Base-by-base conservation (phyloP, 2,888 invertebrate genomes). In the Coelopa pilipes region DNA sequence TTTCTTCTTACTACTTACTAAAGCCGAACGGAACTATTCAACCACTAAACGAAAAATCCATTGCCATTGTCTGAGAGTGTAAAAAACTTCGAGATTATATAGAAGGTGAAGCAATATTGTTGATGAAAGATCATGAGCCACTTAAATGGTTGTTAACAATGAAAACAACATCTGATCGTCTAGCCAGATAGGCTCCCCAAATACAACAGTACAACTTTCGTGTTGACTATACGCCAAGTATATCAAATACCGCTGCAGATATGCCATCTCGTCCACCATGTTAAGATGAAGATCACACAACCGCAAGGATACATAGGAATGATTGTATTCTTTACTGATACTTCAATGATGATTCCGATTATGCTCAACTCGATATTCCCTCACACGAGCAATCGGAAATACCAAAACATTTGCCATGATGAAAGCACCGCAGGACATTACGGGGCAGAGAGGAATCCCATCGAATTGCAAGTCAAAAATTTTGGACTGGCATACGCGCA, bases 111-210 rank as follows among this genome's bases (percentile, higher is more conserved):
- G 34, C 2, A 34, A 34, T 34, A 4, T 34, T 34, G 7, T 34
- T 34, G 7, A 75, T 82, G 1, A 88, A 87, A 0, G 89, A 89
- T 74, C 89, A 89, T 71, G 83, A 87, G 74, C 86, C 88, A 0
- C 79, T 90, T 45, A 86, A 87, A 82, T 89, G 87, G 87, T 75
- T 89, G n/a, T 76, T 86, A 75, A 78, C 80, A 0, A 55, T 88
- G 4, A 87, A 87, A 75, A 81, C 87, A 17, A 85, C 85, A 0
- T 80, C 82, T 15, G 87, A 87, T 3, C 74, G 88, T 50, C 76
- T 89, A 0, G 86, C 85, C 0, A 73, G 89, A n/a, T 89, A 89
- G 89, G 86, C 86, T 0, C 62, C 89, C 0, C 75, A 76, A 12
- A 73, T 89, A 1, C 86, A 87, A 75, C 78, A 81, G 12, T 19